A percentile compares a stretch with the other conserved stretches of the same genome.
Conservation (phyloP, 2,888 invertebrate species). For the Agriotes lineatus region DNA sequence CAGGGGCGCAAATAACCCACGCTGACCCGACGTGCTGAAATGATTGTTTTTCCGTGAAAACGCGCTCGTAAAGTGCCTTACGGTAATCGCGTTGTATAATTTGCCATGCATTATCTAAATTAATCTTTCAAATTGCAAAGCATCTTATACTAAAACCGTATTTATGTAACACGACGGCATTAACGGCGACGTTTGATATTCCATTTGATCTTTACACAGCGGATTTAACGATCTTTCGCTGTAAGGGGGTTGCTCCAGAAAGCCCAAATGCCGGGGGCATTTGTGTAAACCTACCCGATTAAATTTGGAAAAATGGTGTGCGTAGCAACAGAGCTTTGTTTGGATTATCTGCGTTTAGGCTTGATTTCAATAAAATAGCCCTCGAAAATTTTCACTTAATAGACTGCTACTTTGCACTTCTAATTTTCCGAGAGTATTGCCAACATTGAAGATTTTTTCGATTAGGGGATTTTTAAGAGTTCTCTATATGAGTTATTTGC, state of each 20-base stretch:
- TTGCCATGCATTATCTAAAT: conserved; percentile 60
- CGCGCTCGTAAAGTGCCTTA: conserved; percentile 36
- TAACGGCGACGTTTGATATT: conserved; percentile 56
- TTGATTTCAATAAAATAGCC: too few relatives aligned
- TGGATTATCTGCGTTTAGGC: too few relatives aligned
- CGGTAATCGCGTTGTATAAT: conserved; percentile 51
- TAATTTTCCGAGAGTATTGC: too few relatives aligned
- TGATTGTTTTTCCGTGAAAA: too few relatives aligned
- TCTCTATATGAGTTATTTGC: too few relatives aligned
- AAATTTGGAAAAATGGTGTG: conserved; percentile 30
- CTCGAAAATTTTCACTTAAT: too few relatives aligned
- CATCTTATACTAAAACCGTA: conserved; percentile 55
- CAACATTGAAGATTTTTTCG: too few relatives aligned
- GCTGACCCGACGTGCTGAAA: background rate
- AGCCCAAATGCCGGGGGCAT: conserved; percentile 29
- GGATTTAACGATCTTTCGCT: conserved; percentile 36
- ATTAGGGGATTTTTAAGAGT: too few relatives aligned
- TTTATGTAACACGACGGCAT: conserved; percentile 58
- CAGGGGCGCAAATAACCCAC: background rate
- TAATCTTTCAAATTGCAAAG: conserved; percentile 61
- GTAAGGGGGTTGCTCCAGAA: conserved; percentile 28
- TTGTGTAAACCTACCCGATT: conserved; percentile 21
- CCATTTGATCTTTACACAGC: conserved; percentile 45
- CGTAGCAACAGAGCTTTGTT: conserved; percentile 2
- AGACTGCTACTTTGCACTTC: too few relatives aligned